Base-by-base conservation (phyloP, 2,797 vertebrate genomes). In the Esox masquinongy region DNA sequence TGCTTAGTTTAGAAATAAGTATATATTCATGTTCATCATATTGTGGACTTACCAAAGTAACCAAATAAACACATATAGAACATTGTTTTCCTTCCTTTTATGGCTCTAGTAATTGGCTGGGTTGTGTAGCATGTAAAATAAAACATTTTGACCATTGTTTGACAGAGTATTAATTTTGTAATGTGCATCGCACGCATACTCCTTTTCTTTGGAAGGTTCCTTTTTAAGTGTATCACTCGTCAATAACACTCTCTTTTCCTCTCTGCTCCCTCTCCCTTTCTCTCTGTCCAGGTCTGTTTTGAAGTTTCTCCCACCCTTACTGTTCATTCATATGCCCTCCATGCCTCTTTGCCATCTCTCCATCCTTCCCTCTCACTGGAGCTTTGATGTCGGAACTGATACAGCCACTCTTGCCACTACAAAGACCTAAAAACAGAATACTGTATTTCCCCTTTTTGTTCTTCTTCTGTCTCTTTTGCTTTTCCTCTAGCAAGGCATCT, bases 241-340 rank as follows among this genome's bases (percentile, higher is more conserved):
- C 80, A 75, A 68, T 29, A 69, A 79, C 80, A 1, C 63, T 39
- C 36, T 68, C n/a, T 59, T 17, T 70, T 47, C 59, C 22, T 86
- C 82, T 53, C 61, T 80, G 12, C 68, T 56, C 43, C 17, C 47
- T 8, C 15, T 68, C 63, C 26, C 76, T 79, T 74, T 79, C 72
- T 47, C 49, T 80, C 51, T 29, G 47, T 81, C 51, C 73, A 81
- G n/a, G 3, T 75, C 69, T 80, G 73, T 72, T 86, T 80, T 66
- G 77, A 69, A 77, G 24, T 77, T 16, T 53, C 67, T 36, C 50
- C 22, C n/a, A 68, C 72, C 79, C 80, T 83, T 87, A 80, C 80
- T 89, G 87, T 86, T 87, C 77, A 87, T 89, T 87, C 88, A 87
- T 80, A 84, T 88, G 87, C 77, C 79, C 80, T 75, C 77, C 91